Evolutionary conservation across 2,888 invertebrate genomes (phyloP), one percentile per base, ranked within the genome.

Genomic region (Argyresthia goedartella): DNA sequence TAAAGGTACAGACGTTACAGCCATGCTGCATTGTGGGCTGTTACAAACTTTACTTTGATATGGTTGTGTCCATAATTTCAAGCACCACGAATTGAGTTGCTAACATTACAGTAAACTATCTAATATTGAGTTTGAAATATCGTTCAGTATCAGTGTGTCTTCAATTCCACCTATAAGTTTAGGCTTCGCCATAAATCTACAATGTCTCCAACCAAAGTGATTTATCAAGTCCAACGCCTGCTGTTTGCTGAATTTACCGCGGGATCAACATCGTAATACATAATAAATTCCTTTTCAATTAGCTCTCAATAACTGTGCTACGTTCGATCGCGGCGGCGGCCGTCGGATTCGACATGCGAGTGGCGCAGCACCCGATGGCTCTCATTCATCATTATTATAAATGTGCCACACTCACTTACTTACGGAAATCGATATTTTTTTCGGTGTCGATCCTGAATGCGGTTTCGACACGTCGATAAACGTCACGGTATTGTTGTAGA

Each of bases 351-450:
- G 81, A 71, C 69, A 78, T 81, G 85, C 78, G 72, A 77, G 80
- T 80, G 81, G 75, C 69, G 65, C 67, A 74, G 72, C 78, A 73
- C 61, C 74, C 77, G 76, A 77, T 76, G 73, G 25, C 25, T 67
- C 65, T 67, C 81, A 86, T 86, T 85, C 85, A 86, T 85, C 86
- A 84, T 81, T 85, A 85, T 85, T 84, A 85, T 84, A 81, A 85
- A 85, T 85, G 85, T 81, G 81, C 77, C 71, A 80, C 85, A 84
- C 81, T 85, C 84, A 73, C 84, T 86, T 86, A 86, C 85, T 86
- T 85, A 86, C 85, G 85, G 86, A 86, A 85, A 86, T 86, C 86
- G 85, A 84, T 86, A 82, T 86, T 85, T 86, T 86, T 85, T 86
- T 85, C 79, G 77, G 76, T 79, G 75, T 78, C 76, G 78, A 72